Evolutionary conservation across 2,888 invertebrate species (phyloP), one percentile per base, ranked within the genome.

Genomic region (Protophormia terraenovae): DNA sequence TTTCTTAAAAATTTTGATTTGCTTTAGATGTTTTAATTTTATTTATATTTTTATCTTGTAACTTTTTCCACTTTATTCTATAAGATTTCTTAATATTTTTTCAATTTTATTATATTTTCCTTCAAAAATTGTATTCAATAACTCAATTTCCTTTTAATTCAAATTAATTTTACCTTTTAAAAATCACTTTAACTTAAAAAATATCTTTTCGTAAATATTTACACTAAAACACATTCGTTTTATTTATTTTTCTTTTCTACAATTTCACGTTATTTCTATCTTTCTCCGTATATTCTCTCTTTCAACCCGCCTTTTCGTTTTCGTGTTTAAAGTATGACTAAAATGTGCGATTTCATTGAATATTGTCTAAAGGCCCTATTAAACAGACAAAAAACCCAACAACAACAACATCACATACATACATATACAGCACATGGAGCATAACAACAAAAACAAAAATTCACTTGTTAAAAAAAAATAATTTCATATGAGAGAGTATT

Each of bases 261-360:
- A 58, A 27, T 35, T 62, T 67, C 29, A 75, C 32, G 53, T 73
- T 66, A 6, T 27, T 32, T 67, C n/a, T 45, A 41, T 32, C 24
- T 66, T 79, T 16, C 45, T 66, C 24, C n/a, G n/a, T n/a, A n/a
- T n/a, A n/a, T n/a, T n/a, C n/a, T n/a, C n/a, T n/a, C n/a, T n/a
- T n/a, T n/a, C 14, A 47, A 71, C n/a, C 66, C 73, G 84, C 71
- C 81, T 84, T 83, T 80, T 78, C 84, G 82, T 84, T 82, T 84
- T 82, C 87, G 85, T 84, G 82, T 86, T 83, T 84, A 82, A 80
- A 86, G 83, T 81, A 84, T 84, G 81, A 87, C 87, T 87, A 86
- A 87, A 87, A 76, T 83, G 77, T 84, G 84, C 77, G 77, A 83
- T 86, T 86, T 78, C 86, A 87, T 80, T 86, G 84, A 81, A 75